Base-by-base conservation (phyloP, 2,888 invertebrate species). In the Cryptosula pallasiana region DNA sequence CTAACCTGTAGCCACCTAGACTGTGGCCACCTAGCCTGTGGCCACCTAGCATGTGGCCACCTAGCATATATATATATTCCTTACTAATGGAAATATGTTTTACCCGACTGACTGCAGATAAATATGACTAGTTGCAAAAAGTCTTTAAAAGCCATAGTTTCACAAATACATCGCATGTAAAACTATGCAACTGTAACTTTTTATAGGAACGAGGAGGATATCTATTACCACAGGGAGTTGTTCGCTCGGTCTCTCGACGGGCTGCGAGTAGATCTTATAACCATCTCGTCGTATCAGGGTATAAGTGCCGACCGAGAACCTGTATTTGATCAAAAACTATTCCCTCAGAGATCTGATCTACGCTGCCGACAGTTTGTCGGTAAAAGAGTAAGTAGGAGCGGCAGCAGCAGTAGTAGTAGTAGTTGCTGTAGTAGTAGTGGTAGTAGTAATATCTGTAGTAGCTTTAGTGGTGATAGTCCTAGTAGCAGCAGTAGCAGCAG, bases 201-300 rank as follows among this genome's bases (percentile, higher is more conserved):
- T 45, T 5, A 32, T 27, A 36, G 55, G 23, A 35, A 27, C 27
- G 45, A 69, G 20, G 78, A 81, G 35, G 76, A 74, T 76, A 90
- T 95, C 77, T 95, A 94, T 85, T 95, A 93, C 83, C 89, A 89
- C 76, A 87, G 93, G 75, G 94, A 95, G 85, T 89, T 91, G 77
- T 88, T 92, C 35, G 89, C 92, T 78, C 88, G 90, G 81, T 91
- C 93, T 0, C 83, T 93, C 71, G 93, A 94, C 86, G 90, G 88
- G 55, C 86, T 92, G 76, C 88, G 91, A 73, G 88, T 95, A 71
- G 94, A 94, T 85, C 85, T 95, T 72, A 82, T 95, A 73, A 95
- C 95, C 0, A 90, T 95, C 77, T 89, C 91, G 13, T 93, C 93
- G 0, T 89, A 90, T 81, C 90, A 91, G 81, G 92, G 91, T 71